Conservation (phyloP, 2,113 vertebrate species). For the Eidolon helvum region DNA sequence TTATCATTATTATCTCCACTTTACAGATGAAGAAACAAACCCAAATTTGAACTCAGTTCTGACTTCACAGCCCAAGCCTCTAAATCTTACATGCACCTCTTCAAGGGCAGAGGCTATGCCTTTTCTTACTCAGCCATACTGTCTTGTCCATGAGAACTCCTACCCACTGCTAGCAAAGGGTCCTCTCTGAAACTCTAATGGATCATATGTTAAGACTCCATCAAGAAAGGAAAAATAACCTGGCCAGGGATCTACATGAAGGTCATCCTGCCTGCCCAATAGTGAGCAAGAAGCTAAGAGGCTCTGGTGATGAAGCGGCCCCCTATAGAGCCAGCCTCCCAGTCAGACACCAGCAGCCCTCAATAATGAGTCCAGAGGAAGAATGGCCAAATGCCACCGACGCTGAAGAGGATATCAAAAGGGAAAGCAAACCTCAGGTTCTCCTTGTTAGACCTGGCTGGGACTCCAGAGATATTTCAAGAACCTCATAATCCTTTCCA, state of each 20-base stretch:
- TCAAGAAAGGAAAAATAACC: background rate
- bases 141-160: background rate
- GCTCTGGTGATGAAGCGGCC: background rate
- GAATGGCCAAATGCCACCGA: background rate
- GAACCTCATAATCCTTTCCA: fast-evolving
- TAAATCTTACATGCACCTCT: background rate
- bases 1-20: background rate
- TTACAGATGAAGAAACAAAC: background rate
- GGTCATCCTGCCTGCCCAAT: background rate
- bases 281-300: background rate
- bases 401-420: background rate
- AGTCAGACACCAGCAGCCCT: background rate
- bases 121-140: background rate
- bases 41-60: background rate
- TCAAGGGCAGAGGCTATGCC: background rate
- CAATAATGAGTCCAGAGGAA: background rate
- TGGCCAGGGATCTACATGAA: background rate
- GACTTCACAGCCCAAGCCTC: background rate
- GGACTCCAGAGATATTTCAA: background rate
- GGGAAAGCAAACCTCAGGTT: background rate
- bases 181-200: background rate
- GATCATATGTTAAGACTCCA: background rate
- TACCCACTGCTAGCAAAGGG: background rate
- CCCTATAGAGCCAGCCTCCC: background rate
- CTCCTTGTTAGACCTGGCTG: background rate